Conservation (phyloP, 2,888 invertebrate genomes). For the Autographa pulchrina region DNA sequence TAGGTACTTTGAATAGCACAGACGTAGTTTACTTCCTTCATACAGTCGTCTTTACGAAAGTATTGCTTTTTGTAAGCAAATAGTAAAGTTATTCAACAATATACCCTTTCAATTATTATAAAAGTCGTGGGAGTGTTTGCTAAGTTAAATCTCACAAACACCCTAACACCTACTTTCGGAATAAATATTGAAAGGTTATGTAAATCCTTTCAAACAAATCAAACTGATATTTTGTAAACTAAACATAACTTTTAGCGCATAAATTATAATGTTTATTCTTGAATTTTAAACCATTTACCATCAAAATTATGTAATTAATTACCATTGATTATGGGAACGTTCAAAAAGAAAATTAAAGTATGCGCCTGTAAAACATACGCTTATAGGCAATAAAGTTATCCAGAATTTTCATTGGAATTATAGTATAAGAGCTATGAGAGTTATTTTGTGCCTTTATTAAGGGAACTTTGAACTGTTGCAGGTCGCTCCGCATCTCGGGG, state of each 20-base stretch:
- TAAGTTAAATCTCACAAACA: background rate
- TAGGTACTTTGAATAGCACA: background rate
- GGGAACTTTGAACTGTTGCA: conserved; percentile 66
- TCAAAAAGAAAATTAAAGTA: too few species aligned
- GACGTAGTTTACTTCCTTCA: background rate
- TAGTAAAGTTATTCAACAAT: background rate
- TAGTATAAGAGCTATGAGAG: too few species aligned
- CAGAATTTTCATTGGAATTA: too few species aligned
- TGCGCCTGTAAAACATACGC: too few species aligned
- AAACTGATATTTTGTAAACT: background rate
- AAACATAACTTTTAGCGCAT: background rate
- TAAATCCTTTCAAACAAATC: background rate
- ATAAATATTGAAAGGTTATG: background rate
- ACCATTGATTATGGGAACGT: too few species aligned
- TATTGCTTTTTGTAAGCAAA: background rate
- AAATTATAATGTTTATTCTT: background rate
- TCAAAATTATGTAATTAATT: background rate
- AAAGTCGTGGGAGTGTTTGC: background rate
- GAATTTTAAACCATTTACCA: background rate
- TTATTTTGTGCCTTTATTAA: background rate
- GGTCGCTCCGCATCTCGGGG: conserved; percentile 93
- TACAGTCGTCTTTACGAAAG: background rate
- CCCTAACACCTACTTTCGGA: background rate
- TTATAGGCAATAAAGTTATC: too few species aligned
- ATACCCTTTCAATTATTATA: background rate